Evolutionary conservation across 2,888 invertebrate genomes (phyloP).

Genomic region (Tuberolachnus salignus): DNA sequence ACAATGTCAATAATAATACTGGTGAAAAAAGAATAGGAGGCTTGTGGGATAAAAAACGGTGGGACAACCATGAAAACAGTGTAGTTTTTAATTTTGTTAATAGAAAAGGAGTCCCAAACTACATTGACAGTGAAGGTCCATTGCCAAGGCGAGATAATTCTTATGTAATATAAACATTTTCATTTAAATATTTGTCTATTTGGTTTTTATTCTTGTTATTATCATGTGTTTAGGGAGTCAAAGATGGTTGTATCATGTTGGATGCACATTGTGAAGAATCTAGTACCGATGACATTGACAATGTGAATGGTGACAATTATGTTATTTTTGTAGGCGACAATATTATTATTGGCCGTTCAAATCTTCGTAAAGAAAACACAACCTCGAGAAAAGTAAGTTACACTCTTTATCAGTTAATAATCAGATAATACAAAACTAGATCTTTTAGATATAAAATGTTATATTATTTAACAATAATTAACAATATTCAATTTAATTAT

Average conservation of each 20-base stretch:
- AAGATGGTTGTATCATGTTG: conserved; percentile 42
- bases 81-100: conserved; percentile 88
- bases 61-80: conserved; percentile 70
- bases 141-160: conserved; percentile 61
- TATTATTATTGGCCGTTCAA: conserved; percentile 51
- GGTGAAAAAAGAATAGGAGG: conserved; percentile 43
- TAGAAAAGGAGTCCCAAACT: conserved; percentile 86
- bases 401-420: background rate
- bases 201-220: background rate
- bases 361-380: conserved; percentile 45
- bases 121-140: conserved; percentile 85
- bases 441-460: too few relatives aligned
- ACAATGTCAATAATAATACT: conserved; percentile 17
- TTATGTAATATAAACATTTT: conserved; percentile 59
- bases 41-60: conserved; percentile 64
- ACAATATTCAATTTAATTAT: too few relatives aligned
- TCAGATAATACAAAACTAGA: too few relatives aligned
- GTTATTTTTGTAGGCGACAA: conserved; percentile 51
- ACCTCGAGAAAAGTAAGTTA: conserved; percentile 33
- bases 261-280: conserved; percentile 53
- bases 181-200: background rate
- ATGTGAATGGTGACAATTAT: conserved; percentile 29
- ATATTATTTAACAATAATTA: too few relatives aligned
- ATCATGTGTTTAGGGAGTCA: conserved; percentile 26
- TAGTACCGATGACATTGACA: conserved; percentile 52